These are phyloP conservation scores for Patiria pectinifera DNA, from an alignment of 53 echinoderm and acorn worm genomes.

Conservation along the genomic window DNA sequence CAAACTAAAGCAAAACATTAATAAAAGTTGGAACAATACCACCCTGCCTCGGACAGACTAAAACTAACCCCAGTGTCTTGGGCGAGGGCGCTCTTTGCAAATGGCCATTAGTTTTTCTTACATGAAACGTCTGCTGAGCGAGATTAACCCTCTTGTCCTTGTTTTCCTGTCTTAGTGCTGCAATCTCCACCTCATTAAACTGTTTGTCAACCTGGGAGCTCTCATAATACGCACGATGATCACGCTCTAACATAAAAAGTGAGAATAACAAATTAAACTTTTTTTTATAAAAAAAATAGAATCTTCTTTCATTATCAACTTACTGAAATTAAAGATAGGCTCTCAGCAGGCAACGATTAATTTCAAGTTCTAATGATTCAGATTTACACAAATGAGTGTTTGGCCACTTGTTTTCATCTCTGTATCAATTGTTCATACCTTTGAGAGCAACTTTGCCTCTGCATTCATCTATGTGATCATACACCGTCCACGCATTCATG, in stretches of 20 bases:
- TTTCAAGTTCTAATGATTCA: background rate
- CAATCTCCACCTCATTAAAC: conserved; percentile 80
- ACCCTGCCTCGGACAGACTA: background rate
- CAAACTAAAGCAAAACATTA: too few relatives aligned
- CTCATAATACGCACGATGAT: conserved; percentile 94
- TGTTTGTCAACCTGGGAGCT: conserved; percentile 89
- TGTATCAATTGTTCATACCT: conserved; percentile 56
- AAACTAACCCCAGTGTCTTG: background rate
- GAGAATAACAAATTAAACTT: background rate
- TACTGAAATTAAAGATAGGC: too few relatives aligned
- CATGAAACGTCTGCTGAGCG: conserved; percentile 83
- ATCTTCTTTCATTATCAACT: background rate
- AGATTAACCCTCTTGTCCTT: conserved; percentile 80
- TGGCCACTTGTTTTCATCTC: background rate
- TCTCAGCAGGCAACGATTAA: too few relatives aligned
- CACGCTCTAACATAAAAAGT: conserved; percentile 69
- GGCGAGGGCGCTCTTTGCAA: background rate
- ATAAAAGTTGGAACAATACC: too few relatives aligned
- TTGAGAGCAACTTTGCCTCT: conserved; percentile 88
- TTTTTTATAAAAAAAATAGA: background rate
- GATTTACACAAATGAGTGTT: background rate
- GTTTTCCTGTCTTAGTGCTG: conserved; percentile 64
- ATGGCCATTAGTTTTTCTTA: conserved; percentile 23
- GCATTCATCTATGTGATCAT: conserved; percentile 96
- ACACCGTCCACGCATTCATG: conserved; percentile 87